These are phyloP conservation scores for Rhogogaster chlorosoma DNA, from an alignment of 2,888 invertebrate genomes.

Conservation along the genomic window DNA sequence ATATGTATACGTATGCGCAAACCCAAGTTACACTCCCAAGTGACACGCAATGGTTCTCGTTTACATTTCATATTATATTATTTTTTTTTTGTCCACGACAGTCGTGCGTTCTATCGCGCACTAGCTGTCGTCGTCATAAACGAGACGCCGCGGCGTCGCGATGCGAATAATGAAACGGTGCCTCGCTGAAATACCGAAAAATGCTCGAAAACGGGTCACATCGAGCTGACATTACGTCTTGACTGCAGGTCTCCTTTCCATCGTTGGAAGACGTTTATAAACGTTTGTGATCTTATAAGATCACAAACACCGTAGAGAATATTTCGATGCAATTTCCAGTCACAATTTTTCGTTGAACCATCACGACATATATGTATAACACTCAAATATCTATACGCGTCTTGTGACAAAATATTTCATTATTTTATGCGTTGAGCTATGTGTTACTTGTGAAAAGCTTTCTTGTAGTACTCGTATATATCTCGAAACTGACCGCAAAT, in stretches of 20 bases:
- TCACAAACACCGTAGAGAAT: not conserved
- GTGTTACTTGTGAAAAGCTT: not conserved
- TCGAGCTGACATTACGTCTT: not conserved
- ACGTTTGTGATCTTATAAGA: too few relatives aligned
- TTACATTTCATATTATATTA: slow-evolving; percentile 27
- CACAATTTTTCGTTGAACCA: not conserved
- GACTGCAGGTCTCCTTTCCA: not conserved
- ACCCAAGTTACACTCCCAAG: slow-evolving; percentile 7
- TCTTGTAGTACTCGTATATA: not conserved
- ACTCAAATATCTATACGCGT: not conserved
- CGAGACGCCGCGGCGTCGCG: slow-evolving; percentile 1
- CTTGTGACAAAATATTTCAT: not conserved
- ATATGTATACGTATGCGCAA: not conserved
- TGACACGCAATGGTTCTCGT: slow-evolving; percentile 34
- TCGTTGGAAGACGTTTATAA: not conserved
- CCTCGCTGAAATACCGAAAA: slow-evolving; percentile 19
- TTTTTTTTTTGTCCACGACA: not conserved
- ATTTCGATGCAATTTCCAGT: not conserved
- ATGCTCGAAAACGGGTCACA: slow-evolving; percentile 8
- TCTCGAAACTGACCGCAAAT: not conserved
- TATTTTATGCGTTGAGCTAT: too few relatives aligned
- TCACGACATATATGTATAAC: not conserved
- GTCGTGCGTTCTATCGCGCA: not conserved
- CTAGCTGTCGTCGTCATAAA: slow-evolving; percentile 31
- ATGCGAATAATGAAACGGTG: slow-evolving; percentile 30